Evolutionary conservation across 2,888 invertebrate species (phyloP), one percentile per base, ranked within the genome.

Genomic region (Agrilus biguttatus): DNA sequence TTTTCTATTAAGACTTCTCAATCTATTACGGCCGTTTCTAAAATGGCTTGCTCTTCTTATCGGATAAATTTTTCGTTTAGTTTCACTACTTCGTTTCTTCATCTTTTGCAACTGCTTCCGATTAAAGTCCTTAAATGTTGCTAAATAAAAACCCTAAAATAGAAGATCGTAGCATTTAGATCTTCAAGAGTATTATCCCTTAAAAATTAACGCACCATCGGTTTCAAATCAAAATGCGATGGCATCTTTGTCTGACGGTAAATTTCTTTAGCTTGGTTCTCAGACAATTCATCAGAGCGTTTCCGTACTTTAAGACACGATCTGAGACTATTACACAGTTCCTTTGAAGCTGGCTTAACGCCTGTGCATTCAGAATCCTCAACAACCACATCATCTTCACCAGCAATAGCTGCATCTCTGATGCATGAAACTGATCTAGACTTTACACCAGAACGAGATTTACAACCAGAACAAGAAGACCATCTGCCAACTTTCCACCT

Each of bases 401-500:
- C 69, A 1, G 58, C 39, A 39, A 55, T 62, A 0, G 66, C 62
- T 3, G 67, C 61, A 46, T 70, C 67, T 38, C 60, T 57, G 0
- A 72, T 63, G 49, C 74, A 74, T 43, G 70, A 68, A 10, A 73
- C 69, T 46, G 66, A 65, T 5, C 74, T 60, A 23, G 55, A 59
- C 40, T 62, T 58, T 5, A 63, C 53, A 1, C 73, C 74, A 8
- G 67, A 61, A 46, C 65, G 64, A 41, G 63, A 65, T 51, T 65
- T 66, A 49, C 73, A 73, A 1, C 74, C 73, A 35, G 70, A 70
- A 54, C 79, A 80, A 45, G 69, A 68, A 48, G 77, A 73, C 79
- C 78, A 80, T 41, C 73, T 72, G 7, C 78, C 78, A 4, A 71
- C 65, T 58, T 75, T 71, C 78, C 79, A 79, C 57, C 78, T 77